phyloP scores from a whole-genome alignment of 2,113 vertebrate species.

The Arothron firmamentum region DNA sequence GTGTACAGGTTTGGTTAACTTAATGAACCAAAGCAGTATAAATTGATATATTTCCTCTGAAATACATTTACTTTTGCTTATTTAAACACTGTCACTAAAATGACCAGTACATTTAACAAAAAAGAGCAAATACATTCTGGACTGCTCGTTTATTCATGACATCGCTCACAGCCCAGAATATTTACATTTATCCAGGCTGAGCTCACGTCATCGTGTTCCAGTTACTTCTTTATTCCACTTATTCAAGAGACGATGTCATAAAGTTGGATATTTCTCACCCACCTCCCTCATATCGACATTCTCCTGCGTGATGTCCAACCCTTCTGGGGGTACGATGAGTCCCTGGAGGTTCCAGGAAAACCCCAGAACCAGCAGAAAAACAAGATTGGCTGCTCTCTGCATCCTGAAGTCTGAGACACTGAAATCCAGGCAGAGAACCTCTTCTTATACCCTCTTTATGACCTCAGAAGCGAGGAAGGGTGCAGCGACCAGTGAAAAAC shows the following conservation, averaged over 20 bases:
- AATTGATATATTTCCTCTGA: too few species aligned
- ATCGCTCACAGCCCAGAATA: too few species aligned
- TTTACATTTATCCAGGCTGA: too few species aligned
- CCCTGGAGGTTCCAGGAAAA: conserved; percentile 48
- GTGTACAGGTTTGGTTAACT: too few species aligned
- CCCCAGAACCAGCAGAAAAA: conserved; percentile 49
- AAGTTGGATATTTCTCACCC: conserved; percentile 28
- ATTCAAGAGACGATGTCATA: background rate
- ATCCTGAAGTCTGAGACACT: conserved; percentile 40
- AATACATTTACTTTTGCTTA: too few species aligned
- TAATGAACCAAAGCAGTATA: too few species aligned
- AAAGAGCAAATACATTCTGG: too few species aligned
- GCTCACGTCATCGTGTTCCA: too few species aligned
- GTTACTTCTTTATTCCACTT: background rate
- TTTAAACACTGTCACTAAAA: too few species aligned
- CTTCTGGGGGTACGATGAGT: conserved; percentile 49
- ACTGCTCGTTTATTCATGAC: too few species aligned
- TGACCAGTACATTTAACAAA: too few species aligned
- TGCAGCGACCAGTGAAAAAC: conserved; percentile 52
- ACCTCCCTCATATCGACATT: conserved; percentile 82
- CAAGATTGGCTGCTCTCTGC: conserved; percentile 32
- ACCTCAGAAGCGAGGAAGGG: conserved; percentile 10
- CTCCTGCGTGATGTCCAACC: conserved; percentile 79
- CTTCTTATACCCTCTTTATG: background rate
- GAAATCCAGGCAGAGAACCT: conserved; percentile 12